Evolutionary conservation across 2,797 vertebrate genomes (phyloP).

Genomic region (Scolopax bukidnonensis): DNA sequence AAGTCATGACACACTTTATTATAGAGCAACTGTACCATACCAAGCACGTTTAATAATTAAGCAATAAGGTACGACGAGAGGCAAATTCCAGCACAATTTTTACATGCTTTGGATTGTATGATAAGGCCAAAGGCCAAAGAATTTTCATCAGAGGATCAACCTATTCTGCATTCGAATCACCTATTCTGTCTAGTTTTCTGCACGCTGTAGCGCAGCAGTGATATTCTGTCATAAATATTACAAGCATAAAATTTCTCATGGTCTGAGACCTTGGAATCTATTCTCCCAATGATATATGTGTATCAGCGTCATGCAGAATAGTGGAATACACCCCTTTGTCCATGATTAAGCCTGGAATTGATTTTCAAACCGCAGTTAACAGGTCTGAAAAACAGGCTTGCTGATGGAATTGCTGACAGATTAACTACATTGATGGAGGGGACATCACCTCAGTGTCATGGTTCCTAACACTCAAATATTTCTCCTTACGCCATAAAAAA

Average conservation of each 20-base stretch:
- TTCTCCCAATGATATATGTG: background rate
- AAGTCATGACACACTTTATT: background rate
- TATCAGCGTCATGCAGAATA: background rate
- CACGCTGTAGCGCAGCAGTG: background rate
- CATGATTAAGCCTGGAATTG: slow-evolving; percentile 24
- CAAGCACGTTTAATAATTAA: slow-evolving; percentile 57
- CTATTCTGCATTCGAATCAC: slow-evolving; percentile 35
- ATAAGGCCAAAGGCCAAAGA: slow-evolving; percentile 13
- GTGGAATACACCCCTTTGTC: slow-evolving; percentile 19
- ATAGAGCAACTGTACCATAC: slow-evolving; percentile 9
- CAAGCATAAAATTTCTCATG: slow-evolving; percentile 4
- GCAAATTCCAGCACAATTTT: slow-evolving; percentile 41
- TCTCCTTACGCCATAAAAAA: slow-evolving; percentile 11
- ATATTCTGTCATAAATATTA: slow-evolving; percentile 34
- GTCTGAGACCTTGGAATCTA: slow-evolving; percentile 24
- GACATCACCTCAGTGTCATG: background rate
- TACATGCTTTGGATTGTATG: background rate
- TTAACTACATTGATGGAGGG: background rate
- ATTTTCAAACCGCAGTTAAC: slow-evolving; percentile 55
- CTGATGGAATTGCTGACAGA: slow-evolving; percentile 41
- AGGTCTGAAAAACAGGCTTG: slow-evolving; percentile 25
- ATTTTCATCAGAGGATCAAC: background rate
- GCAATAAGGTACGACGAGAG: slow-evolving; percentile 28
- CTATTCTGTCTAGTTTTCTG: slow-evolving; percentile 5
- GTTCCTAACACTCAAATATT: slow-evolving; percentile 20